Evolutionary conservation across 2,113 vertebrate genomes (phyloP).

Genomic region (Zingel zingel): DNA sequence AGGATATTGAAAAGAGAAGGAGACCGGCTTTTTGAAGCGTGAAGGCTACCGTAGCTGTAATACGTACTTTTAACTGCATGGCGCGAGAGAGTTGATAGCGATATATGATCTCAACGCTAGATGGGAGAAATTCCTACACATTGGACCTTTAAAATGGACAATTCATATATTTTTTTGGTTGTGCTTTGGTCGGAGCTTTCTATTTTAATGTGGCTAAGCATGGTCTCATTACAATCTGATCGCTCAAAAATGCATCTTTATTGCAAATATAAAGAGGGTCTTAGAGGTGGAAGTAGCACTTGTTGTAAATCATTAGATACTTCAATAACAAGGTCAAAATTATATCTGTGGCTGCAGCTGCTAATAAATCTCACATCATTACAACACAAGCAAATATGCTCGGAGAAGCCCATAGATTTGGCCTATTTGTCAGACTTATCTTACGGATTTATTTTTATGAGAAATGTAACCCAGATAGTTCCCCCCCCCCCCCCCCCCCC

Average conservation of each 20-base stretch:
- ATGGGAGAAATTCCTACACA: no score
- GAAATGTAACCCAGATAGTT: conserved; percentile 61
- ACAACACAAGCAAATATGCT: conserved; percentile 39
- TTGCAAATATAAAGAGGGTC: not conserved
- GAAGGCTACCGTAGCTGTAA: no score
- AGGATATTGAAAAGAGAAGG: no score
- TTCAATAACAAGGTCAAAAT: conserved; percentile 48
- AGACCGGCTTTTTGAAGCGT: no score
- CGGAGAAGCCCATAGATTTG: conserved; percentile 54
- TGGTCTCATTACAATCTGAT: conserved; percentile 20
- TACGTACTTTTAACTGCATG: no score
- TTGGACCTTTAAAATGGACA: conserved; percentile 15
- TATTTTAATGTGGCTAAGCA: not conserved
- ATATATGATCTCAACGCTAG: no score
- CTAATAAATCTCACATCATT: conserved; percentile 35
- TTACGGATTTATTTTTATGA: conserved; percentile 63
- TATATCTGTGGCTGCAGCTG: conserved; percentile 40
- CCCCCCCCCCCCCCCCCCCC: conserved; percentile 25
- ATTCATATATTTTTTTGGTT: conserved; percentile 9
- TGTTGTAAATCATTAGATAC: no score
- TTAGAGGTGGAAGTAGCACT: conserved; percentile 38
- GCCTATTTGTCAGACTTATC: conserved; percentile 61
- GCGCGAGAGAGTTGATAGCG: no score
- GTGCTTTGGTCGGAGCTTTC: conserved; percentile 12
- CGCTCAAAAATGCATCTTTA: conserved; percentile 35